phyloP scores from a whole-genome alignment of 2,888 invertebrate genomes.

The Eristalis tenax region DNA sequence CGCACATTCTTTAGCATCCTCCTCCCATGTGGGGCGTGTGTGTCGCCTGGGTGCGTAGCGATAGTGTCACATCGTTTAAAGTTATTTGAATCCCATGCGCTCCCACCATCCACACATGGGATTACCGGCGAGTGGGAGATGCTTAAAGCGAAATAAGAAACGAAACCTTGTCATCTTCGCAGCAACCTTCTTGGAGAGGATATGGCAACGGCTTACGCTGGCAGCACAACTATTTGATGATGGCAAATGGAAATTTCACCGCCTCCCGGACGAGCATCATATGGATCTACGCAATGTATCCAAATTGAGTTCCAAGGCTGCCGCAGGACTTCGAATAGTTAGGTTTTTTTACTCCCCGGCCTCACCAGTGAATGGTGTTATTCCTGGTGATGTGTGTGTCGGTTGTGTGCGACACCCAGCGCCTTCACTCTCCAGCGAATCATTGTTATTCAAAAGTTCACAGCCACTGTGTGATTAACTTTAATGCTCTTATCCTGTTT shows the following conservation, averaged over 20 bases:
- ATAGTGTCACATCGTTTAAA: conserved; percentile 45
- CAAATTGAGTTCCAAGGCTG: conserved; percentile 45
- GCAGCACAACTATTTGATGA: conserved; percentile 11
- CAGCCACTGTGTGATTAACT: conserved; percentile 62
- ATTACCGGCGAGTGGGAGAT: not conserved
- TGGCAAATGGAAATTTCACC: conserved; percentile 54
- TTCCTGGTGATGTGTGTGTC: conserved; percentile 25
- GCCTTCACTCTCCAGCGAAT: not conserved
- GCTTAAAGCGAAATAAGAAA: conserved; percentile 23
- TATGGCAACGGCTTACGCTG: conserved; percentile 11
- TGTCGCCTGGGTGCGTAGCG: not conserved
- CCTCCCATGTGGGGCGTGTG: not conserved
- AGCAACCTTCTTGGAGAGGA: conserved; percentile 12
- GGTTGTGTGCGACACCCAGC: not conserved
- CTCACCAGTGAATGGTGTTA: conserved; percentile 43
- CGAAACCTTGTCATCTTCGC: conserved; percentile 14
- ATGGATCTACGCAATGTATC: conserved; percentile 12
- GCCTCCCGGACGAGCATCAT: not conserved
- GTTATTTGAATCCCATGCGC: conserved; percentile 26
- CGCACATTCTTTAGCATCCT: not conserved
- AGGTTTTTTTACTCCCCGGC: conserved; percentile 14
- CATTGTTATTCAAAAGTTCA: conserved; percentile 69
- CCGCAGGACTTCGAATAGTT: conserved; percentile 1
- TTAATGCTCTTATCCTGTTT: conserved; percentile 66
- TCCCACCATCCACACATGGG: not conserved